Base-by-base conservation (phyloP, 2,888 invertebrate genomes). In the Cephus spinipes region DNA sequence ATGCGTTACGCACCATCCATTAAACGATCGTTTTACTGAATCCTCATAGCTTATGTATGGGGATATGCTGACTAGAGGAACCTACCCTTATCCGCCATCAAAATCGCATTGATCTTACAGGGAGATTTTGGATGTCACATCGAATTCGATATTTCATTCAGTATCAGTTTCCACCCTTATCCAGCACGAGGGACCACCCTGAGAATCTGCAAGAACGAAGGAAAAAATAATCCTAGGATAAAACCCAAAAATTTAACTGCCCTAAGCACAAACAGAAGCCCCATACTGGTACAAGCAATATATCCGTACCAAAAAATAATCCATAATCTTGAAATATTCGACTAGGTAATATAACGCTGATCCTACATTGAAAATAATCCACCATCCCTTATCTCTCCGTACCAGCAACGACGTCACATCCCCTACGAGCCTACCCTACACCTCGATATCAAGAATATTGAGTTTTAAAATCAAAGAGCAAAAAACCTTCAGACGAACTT, bases 71-170 rank as follows among this genome's bases (percentile, higher is more conserved):
- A 55, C 55, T 55, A 55, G 0, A 9, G 55, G 0, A 23, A 55
- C 55, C 55, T 55, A 55, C 55, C 55, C 55, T 55, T 55, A 55
- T 55, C 23, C 55, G 23, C 23, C 6, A 55, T 55, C 55, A 55
- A 55, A 55, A 55, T 55, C 55, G 55, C 55, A 55, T 55, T 9
- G 55, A 55, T 55, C 15, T 23, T 55, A 23, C 15, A 55, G 55
- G 55, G 55, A 55, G 55, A 55, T 55, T 55, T 9, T 9, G 23
- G 9, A 33, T 9, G 71, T 71, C 71, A 33, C 71, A 33, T 71
- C 31, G 71, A 71, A 71, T 71, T 71, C 71, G 23, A 71, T 71
- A 32, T 71, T 30, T 71, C 71, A 71, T 71, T 71, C 31, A 1
- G 1, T 33, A 71, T 32, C 32, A 31, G 2, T 23, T 23, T 23